Conservation (phyloP, 2,113 vertebrate species). For the Diadophis punctatus region DNA sequence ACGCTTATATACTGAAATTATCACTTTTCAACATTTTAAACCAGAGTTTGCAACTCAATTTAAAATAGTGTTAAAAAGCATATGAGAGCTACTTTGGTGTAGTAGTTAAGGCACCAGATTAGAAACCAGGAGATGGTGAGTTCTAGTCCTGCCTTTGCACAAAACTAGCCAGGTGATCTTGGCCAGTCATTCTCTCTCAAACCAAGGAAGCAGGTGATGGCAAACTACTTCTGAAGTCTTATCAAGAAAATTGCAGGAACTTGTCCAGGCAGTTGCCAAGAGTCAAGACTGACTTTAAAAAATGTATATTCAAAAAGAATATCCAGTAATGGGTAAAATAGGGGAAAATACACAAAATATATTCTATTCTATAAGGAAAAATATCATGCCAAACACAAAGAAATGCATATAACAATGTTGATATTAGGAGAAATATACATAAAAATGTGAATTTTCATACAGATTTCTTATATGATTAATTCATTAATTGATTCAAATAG, state of each 20-base stretch:
- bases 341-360: not conserved
- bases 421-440: not conserved
- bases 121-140: not conserved
- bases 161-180: not conserved
- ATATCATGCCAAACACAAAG: not conserved
- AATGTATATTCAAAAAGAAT: not conserved
- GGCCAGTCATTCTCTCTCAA: not conserved
- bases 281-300: not conserved
- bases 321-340: not conserved
- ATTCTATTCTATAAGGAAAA: not conserved
- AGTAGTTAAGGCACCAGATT: too few relatives aligned
- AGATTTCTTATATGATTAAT: not conserved
- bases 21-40: too few relatives aligned
- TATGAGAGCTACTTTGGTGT: too few relatives aligned
- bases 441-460: not conserved
- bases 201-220: not conserved
- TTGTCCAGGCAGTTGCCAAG: not conserved
- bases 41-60: too few relatives aligned
- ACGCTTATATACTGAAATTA: too few relatives aligned
- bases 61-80: too few relatives aligned
- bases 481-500: not conserved
- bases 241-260: not conserved
- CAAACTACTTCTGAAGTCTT: not conserved
- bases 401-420: not conserved
- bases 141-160: not conserved